A percentile compares a stretch with the other conserved stretches of the same genome.
These are phyloP conservation scores for Octomys mimax DNA, from an alignment of 2,797 vertebrate species.

Conservation along the genomic window DNA sequence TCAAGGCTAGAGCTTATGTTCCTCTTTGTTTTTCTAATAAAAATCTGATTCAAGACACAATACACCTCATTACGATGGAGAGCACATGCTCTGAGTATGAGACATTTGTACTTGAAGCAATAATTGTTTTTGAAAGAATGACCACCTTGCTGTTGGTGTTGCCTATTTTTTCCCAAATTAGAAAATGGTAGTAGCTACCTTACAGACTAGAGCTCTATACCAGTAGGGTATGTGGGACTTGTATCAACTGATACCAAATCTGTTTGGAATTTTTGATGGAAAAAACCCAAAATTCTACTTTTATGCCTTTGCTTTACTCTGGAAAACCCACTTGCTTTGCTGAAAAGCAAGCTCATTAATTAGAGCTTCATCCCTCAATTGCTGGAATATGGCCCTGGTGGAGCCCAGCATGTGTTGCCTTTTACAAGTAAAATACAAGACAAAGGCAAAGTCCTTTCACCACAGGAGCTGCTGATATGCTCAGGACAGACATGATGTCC, in stretches of 20 bases:
- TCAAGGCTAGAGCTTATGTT: neutral
- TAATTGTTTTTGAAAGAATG: neutral
- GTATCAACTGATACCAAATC: neutral
- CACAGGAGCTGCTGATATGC: neutral
- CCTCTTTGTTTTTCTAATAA: neutral
- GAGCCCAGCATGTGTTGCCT: neutral
- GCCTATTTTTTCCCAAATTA: neutral
- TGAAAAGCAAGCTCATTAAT: neutral
- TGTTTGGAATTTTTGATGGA: neutral
- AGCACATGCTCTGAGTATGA: accelerated
- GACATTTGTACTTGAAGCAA: neutral
- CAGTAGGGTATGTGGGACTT: neutral
- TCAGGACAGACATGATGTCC: neutral
- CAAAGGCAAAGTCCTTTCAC: neutral
- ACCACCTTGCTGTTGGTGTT: neutral
- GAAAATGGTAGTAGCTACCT: neutral
- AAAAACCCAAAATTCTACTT: neutral
- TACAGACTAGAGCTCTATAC: neutral
- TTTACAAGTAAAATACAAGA: neutral
- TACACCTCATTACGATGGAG: neutral
- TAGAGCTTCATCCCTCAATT: neutral
- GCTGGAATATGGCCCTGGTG: neutral
- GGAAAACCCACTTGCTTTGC: neutral
- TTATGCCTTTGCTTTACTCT: neutral
- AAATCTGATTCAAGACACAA: neutral